Conservation (phyloP, 2,113 vertebrate genomes). For the Leucopsar rothschildi region DNA sequence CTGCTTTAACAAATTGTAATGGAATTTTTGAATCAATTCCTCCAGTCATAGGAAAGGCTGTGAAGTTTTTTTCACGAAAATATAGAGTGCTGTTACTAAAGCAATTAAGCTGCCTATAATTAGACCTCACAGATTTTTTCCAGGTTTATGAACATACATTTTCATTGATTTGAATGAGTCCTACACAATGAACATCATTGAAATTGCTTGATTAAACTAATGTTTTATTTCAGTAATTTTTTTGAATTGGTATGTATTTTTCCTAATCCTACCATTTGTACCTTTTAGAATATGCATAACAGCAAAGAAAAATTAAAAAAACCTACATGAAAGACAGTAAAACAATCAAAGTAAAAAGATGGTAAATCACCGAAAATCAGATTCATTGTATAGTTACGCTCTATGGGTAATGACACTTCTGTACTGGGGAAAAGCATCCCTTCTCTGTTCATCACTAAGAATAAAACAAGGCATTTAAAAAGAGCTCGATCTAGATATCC, state of each 20-base stretch:
- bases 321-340: background rate
- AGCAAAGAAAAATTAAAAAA: background rate
- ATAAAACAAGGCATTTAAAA: background rate
- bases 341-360: background rate
- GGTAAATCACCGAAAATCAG: background rate
- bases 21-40: background rate
- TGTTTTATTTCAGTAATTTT: background rate
- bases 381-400: background rate
- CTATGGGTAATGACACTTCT: background rate
- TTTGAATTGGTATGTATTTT: background rate
- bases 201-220: background rate
- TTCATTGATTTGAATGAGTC: background rate
- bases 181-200: background rate
- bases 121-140: background rate
- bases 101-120: background rate
- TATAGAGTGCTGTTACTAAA: background rate
- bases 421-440: accelerated
- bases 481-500: background rate
- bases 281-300: background rate
- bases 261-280: background rate
- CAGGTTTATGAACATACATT: background rate
- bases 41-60: background rate
- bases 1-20: background rate
- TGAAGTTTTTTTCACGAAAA: background rate
- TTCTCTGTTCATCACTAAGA: background rate